These are phyloP conservation scores for Sebastes flavidus DNA, from an alignment of 2,797 vertebrate species.

Conservation along the genomic window DNA sequence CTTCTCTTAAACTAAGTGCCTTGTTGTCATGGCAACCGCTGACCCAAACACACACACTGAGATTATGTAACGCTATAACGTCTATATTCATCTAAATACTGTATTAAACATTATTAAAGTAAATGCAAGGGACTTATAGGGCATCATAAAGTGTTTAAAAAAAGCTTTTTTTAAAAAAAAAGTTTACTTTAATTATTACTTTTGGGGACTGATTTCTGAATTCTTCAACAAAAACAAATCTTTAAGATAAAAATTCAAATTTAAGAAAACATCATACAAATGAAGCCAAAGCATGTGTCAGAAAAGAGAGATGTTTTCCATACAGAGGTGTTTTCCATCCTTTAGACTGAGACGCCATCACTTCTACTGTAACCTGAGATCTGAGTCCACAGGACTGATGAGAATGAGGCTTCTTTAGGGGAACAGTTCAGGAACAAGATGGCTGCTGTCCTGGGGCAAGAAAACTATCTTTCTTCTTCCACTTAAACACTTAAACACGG, in stretches of 20 bases:
- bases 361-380: slow-evolving; percentile 64
- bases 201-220: neutral
- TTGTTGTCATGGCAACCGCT: slow-evolving; percentile 71
- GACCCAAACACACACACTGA: slow-evolving; percentile 53
- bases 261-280: neutral
- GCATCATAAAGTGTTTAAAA: fast-evolving
- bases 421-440: slow-evolving; percentile 83
- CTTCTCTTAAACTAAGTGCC: neutral
- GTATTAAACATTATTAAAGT: neutral
- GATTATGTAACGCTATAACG: slow-evolving; percentile 28
- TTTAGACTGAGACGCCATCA: slow-evolving; percentile 64
- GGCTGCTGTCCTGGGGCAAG: slow-evolving; percentile 80
- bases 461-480: slow-evolving; percentile 46
- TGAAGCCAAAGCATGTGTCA: neutral
- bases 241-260: neutral
- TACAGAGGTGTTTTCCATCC: slow-evolving; percentile 40
- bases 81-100: neutral
- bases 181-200: neutral
- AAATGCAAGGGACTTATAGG: neutral
- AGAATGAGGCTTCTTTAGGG: slow-evolving; percentile 54
- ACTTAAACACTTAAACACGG: slow-evolving; percentile 26
- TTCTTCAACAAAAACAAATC: neutral
- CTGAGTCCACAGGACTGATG: slow-evolving; percentile 68
- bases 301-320: neutral
- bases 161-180: neutral